Conservation (phyloP, 2,888 invertebrate species). For the Melanargia galathea region DNA sequence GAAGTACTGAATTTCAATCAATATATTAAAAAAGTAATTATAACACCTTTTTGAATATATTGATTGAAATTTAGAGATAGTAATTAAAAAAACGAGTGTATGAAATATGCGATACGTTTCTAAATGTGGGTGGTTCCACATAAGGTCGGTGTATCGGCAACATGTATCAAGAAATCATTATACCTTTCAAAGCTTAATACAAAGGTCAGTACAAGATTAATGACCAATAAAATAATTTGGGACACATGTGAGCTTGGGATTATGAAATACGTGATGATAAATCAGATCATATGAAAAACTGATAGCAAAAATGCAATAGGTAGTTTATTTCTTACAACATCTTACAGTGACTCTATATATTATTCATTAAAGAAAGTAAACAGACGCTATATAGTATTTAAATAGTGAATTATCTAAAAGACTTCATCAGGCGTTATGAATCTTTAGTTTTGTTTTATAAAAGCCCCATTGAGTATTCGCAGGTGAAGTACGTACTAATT, state of each 20-base stretch:
- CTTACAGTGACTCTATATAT: not conserved
- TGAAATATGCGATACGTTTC: constrained; percentile 12
- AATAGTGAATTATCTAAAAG: not conserved
- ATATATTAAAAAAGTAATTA: too few relatives aligned
- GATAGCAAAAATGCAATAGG: not conserved
- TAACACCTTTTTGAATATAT: too few relatives aligned
- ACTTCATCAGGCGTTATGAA: not conserved
- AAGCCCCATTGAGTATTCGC: too few relatives aligned
- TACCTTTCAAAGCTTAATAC: constrained; percentile 45
- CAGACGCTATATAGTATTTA: not conserved
- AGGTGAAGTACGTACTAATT: too few relatives aligned
- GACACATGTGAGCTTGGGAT: constrained; percentile 31
- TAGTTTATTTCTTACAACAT: not conserved
- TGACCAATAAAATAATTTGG: constrained; percentile 41
- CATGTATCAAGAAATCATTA: constrained; percentile 42
- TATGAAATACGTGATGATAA: constrained; percentile 27
- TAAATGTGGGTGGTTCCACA: constrained; percentile 38
- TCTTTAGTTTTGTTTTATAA: not conserved
- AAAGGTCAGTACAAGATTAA: constrained; percentile 44
- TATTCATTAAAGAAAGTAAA: not conserved
- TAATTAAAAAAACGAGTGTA: constrained; percentile 7
- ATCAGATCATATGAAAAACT: constrained; percentile 19
- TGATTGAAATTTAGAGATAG: too few relatives aligned
- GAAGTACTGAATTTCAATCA: not conserved
- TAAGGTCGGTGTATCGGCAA: constrained; percentile 43